Evolutionary conservation across 1,140 invertebrate genomes (phyloP), one percentile per base, ranked within the genome.

Genomic region (Drosophila obscura): DNA sequence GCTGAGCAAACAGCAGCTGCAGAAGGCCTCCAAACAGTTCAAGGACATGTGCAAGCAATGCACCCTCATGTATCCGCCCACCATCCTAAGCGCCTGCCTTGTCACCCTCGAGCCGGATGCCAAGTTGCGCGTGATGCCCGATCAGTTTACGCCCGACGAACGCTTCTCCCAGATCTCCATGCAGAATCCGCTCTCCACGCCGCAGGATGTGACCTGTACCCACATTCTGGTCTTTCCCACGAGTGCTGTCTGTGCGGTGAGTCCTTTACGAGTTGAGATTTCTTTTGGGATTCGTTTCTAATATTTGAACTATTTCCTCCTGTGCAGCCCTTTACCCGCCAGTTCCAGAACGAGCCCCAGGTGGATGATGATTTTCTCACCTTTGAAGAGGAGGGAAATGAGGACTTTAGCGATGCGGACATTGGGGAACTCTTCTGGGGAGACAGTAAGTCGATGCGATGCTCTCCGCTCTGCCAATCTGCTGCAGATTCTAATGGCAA

Each of bases 141-240:
- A 99, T 92, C 96, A 97, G 77, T 97, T 97, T 90, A 97, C 96
- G 44, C 97, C 97, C n/a, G 97, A 97, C 89, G 96, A 97, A 92
- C 94, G 96, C 57, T 97, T 97, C 92, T 96, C 95, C 71, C 96
- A 96, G 92, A 95, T 95, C 68, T 96, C 95, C 52, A 96, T 96
- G 89, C 95, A 97, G 92, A 95, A 95, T 91, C 95, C 96, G 76
- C 93, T 98, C 58, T 97, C 96, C 51, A 98, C 97, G 50, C 97
- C 97, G 5, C 95, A 98, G 80, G 98, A 99, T 93, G 97, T 98
- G 51, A 97, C 97, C 51, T 97, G 97, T 90, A 99, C 98, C 51
- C 99, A 99, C 92, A 99, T 99, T 76, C 94, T 99, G 64, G 98
- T 99, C 65, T 99, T 99, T 93, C 99, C 99, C 50, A 99, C 98